A percentile compares a stretch with the other conserved stretches of the same genome.
These are phyloP conservation scores for Setipinna tenuifilis DNA, from an alignment of 2,797 vertebrate genomes.

Conservation along the genomic window DNA sequence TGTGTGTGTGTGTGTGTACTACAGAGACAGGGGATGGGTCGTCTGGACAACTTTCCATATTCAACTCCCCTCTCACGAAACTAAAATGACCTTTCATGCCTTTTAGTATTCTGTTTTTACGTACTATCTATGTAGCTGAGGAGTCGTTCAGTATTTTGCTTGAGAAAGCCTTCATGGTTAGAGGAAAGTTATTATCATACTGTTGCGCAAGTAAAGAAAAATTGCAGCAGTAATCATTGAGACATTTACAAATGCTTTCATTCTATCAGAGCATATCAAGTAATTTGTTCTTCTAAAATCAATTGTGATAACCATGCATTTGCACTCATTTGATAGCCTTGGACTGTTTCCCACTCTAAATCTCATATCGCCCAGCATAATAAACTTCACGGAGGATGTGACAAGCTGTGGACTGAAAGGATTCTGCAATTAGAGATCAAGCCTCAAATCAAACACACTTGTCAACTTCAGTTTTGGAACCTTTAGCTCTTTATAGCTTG, in stretches of 20 bases:
- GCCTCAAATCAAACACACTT: too few relatives aligned
- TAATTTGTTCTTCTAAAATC: not conserved
- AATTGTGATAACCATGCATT: not conserved
- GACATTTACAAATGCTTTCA: not conserved
- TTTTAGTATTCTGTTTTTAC: not conserved
- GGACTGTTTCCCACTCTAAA: not conserved
- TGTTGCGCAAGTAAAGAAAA: not conserved
- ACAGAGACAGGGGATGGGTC: slow-evolving; percentile 29
- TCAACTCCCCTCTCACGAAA: slow-evolving; percentile 50
- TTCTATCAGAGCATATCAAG: not conserved
- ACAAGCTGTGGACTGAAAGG: not conserved
- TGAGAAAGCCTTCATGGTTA: not conserved
- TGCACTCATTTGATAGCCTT: not conserved
- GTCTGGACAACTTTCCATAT: slow-evolving; percentile 48
- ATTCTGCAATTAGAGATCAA: not conserved
- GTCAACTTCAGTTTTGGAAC: too few relatives aligned
- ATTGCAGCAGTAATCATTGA: not conserved
- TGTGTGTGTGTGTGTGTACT: slow-evolving; percentile 41
- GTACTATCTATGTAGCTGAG: not conserved
- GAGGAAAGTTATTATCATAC: not conserved
- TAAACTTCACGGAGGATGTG: not conserved
- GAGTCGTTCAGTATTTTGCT: not conserved
- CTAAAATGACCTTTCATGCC: slow-evolving; percentile 18
- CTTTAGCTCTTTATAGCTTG: not conserved
- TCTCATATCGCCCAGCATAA: not conserved